A percentile compares a stretch with the other conserved stretches of the same genome.
These are phyloP conservation scores for Hiodon tergisus DNA, from an alignment of 2,113 vertebrate genomes.

Conservation along the genomic window DNA sequence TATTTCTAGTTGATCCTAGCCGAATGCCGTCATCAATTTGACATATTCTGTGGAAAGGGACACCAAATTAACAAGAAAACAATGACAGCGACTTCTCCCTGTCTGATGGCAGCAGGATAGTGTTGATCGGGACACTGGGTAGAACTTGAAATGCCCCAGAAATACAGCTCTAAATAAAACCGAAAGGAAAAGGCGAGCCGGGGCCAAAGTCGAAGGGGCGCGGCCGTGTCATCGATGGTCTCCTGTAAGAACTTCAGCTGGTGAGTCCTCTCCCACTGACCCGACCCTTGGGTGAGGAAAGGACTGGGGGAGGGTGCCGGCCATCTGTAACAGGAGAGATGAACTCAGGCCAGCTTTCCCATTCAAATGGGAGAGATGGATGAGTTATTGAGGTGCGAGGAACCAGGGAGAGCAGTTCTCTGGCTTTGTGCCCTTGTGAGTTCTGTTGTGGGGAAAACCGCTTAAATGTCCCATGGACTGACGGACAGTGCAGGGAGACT, in stretches of 20 bases:
- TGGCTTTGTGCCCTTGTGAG: not conserved
- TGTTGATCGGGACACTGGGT: not conserved
- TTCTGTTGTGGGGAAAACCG: not conserved
- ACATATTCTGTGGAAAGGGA: not conserved
- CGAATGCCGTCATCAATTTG: too few species aligned
- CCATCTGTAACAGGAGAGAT: constrained; percentile 9
- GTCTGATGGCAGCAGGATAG: constrained; percentile 12
- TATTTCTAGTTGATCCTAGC: too few species aligned
- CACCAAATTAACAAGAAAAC: not conserved
- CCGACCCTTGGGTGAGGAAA: not conserved
- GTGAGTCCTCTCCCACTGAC: not conserved
- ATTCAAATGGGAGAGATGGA: constrained; percentile 7
- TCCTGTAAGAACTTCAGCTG: not conserved
- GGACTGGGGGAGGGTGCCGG: not conserved
- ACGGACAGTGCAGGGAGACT: constrained; percentile 30
- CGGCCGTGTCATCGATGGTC: not conserved
- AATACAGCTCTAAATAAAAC: constrained; percentile 1
- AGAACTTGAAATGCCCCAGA: not conserved
- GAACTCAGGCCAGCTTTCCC: constrained; percentile 6
- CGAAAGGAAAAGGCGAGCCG: not conserved
- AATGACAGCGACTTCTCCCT: not conserved
- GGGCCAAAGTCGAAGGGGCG: not conserved
- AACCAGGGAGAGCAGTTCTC: not conserved
- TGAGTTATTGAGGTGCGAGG: constrained; percentile 1
- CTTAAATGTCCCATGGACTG: not conserved